Base-by-base conservation (phyloP, 1,140 invertebrate species). In the Cataglyphis hispanica region DNA sequence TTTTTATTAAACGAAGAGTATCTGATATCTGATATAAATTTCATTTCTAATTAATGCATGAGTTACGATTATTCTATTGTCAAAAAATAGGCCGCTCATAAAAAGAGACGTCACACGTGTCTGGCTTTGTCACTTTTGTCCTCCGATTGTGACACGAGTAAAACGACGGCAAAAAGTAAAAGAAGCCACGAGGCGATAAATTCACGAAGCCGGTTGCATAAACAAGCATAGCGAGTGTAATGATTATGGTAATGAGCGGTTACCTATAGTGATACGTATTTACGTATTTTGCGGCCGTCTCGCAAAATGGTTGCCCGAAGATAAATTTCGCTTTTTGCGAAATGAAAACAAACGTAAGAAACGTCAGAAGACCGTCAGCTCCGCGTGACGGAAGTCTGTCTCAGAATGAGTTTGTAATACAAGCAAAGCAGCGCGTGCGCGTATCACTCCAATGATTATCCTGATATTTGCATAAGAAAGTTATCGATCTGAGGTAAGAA, bases 161-260 rank as follows among this genome's bases (percentile, higher is more conserved):
- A 27, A 22, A 64, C 50, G 46, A 67, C 58, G 19, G n/a, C 22
- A 56, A n/a, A 37, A 74, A 72, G 53, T 60, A 74, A 83, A 83
- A 60, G 64, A 81, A 80, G 46, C 37, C 67, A 72, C 25, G 53
- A 46, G 67, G 37, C 66, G 37, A 83, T 83, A 83, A 83, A 74
- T 83, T 74, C 27, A 61, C 25, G 53, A 61, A 58, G 40, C 25
- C 37, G 37, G 37, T 83, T 74, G 78, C 78, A 83, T 74, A 74
- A 83, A 74, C 78, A 74, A 83, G 67, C 53, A 4, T 19, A 13
- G 43, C 67, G 53, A 72, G 67, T 53, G 53, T 74, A 74, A 83
- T 83, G 78, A 74, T 83, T 83, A 83, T 72, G 67, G 34, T 83
- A 83, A 83, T 83, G 78, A 83, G 67, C 78, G 40, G 53, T 83